These are phyloP conservation scores for Leptogaster cylindrica DNA, from an alignment of 2,888 invertebrate species.

Conservation along the genomic window DNA sequence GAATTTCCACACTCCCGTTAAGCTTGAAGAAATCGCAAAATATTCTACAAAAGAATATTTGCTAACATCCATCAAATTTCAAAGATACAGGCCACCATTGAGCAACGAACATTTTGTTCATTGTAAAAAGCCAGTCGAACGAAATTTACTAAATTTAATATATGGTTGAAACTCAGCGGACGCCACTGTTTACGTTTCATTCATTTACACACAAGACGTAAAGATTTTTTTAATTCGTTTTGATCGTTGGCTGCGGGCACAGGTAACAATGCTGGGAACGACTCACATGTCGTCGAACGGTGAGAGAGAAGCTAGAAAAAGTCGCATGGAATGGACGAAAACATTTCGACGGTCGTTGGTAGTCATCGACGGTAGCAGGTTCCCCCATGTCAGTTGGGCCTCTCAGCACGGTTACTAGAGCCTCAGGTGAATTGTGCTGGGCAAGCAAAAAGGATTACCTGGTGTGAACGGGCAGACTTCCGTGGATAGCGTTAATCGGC, in stretches of 20 bases:
- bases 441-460: background rate
- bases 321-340: constrained; percentile 29
- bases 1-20: too few species aligned
- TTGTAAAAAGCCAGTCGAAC: too few species aligned
- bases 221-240: constrained; percentile 12
- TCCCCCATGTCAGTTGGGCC: constrained; percentile 32
- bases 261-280: constrained; percentile 47
- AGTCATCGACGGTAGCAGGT: constrained; percentile 34
- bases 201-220: constrained; percentile 41
- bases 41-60: too few species aligned
- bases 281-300: constrained; percentile 40
- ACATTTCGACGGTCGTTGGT: constrained; percentile 24
- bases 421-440: constrained; percentile 1
- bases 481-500: too few species aligned
- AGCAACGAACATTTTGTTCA: too few species aligned
- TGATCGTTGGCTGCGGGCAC: constrained; percentile 17
- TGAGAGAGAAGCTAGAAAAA: constrained; percentile 40
- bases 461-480: constrained; percentile 1
- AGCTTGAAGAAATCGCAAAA: too few species aligned
- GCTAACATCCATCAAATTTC: too few species aligned
- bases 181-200: constrained; percentile 43
- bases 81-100: too few species aligned
- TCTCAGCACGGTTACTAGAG: constrained; percentile 9
- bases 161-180: constrained; percentile 18
- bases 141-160: too few species aligned